phyloP scores from a whole-genome alignment of 30 jellyfish, hydroid and myxozoan genomes.

The Turritopsis dohrnii region DNA sequence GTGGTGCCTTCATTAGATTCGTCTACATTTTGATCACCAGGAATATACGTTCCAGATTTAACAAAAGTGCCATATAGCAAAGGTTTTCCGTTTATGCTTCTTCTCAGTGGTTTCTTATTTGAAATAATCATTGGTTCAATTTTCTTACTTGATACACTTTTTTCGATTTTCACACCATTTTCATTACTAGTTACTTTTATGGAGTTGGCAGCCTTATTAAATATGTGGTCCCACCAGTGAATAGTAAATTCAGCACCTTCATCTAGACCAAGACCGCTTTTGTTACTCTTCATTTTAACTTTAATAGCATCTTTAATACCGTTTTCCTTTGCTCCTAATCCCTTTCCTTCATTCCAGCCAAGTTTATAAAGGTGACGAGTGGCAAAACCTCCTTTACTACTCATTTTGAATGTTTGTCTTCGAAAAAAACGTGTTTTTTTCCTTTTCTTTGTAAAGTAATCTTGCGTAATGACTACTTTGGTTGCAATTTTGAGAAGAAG shows the following conservation, averaged over 20 bases:
- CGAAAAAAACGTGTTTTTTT: neutral
- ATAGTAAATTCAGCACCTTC: slow-evolving; percentile 72
- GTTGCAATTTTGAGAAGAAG: neutral
- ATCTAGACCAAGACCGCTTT: slow-evolving; percentile 78
- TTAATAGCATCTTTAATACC: slow-evolving; percentile 84
- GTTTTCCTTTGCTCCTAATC: slow-evolving; percentile 74
- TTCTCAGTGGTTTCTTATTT: slow-evolving; percentile 59
- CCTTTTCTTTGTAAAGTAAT: neutral
- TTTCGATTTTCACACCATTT: slow-evolving; percentile 47
- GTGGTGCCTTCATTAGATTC: slow-evolving; percentile 3
- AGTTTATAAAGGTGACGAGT: slow-evolving; percentile 52
- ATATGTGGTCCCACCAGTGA: slow-evolving; percentile 99
- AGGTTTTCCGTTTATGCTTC: slow-evolving; percentile 33
- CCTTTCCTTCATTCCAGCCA: slow-evolving; percentile 95
- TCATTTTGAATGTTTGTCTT: neutral
- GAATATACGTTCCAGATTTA: slow-evolving; percentile 45
- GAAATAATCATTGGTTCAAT: slow-evolving; percentile 27
- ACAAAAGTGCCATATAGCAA: slow-evolving; percentile 75
- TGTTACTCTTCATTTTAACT: slow-evolving; percentile 74
- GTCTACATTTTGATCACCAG: slow-evolving; percentile 21
- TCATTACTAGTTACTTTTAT: slow-evolving; percentile 11
- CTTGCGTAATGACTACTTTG: neutral
- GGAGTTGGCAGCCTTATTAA: slow-evolving; percentile 76
- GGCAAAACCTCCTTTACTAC: slow-evolving; percentile 19
- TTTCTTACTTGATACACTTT: slow-evolving; percentile 30